phyloP scores from a whole-genome alignment of 2,888 invertebrate genomes.

The Tethea ocularis region DNA sequence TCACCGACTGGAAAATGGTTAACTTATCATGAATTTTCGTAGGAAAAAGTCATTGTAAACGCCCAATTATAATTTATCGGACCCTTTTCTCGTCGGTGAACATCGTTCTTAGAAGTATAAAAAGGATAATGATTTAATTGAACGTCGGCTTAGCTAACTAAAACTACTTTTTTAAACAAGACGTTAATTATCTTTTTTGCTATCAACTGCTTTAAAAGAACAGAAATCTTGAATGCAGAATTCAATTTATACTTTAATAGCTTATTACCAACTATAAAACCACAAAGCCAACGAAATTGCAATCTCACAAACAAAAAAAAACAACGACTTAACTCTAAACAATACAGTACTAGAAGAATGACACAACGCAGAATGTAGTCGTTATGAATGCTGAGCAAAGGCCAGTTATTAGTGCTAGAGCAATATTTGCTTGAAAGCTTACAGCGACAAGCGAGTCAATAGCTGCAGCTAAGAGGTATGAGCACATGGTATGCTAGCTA shows the following conservation, averaged over 20 bases:
- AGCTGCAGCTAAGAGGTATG: not conserved
- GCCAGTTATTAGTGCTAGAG: not conserved
- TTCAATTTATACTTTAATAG: not conserved
- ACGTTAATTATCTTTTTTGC: too few species aligned
- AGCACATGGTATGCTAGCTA: not conserved
- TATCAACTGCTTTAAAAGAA: too few species aligned
- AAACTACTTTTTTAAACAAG: too few species aligned
- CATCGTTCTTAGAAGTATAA: too few species aligned
- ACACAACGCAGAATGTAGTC: not conserved
- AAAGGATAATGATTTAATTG: too few species aligned
- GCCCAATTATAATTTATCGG: too few species aligned
- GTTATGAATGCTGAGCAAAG: not conserved
- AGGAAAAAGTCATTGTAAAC: too few species aligned
- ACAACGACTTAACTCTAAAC: not conserved
- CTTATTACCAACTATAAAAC: not conserved
- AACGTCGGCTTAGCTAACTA: too few species aligned
- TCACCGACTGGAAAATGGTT: too few species aligned
- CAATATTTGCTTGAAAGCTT: not conserved
- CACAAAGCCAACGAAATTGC: not conserved
- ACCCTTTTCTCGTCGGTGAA: too few species aligned
- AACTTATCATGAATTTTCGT: too few species aligned
- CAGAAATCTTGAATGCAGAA: too few species aligned
- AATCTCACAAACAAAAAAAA: not conserved
- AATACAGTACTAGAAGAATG: not conserved
- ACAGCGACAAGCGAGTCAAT: constrained; percentile 2